A percentile compares a stretch with the other conserved stretches of the same genome.
Conservation (phyloP, 2,113 vertebrate genomes). For the Spea bombifrons region DNA sequence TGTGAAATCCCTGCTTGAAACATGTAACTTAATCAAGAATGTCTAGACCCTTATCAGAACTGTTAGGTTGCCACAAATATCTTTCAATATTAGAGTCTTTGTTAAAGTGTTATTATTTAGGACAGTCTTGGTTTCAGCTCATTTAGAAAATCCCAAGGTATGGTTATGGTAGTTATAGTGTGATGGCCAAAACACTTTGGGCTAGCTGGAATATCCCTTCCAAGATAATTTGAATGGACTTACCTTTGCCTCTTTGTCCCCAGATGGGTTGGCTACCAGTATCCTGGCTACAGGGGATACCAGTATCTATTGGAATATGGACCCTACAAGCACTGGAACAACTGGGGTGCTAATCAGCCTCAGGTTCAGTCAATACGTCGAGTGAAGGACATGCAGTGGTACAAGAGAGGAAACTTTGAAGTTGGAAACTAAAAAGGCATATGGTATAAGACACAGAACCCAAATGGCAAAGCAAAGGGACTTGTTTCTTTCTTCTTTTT, state of each 20-base stretch:
- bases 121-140: no score
- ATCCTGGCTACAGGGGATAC: slow-evolving; percentile 77
- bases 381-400: slow-evolving; percentile 77
- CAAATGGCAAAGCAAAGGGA: slow-evolving; percentile 32
- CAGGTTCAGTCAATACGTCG: slow-evolving; percentile 79
- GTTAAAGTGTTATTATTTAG: no score
- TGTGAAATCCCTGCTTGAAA: no score
- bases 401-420: slow-evolving; percentile 73
- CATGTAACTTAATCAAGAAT: no score
- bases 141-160: no score
- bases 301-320: slow-evolving; percentile 75
- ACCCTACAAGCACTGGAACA: slow-evolving; percentile 75
- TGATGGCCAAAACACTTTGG: no score
- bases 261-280: slow-evolving; percentile 81
- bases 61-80: no score
- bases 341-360: slow-evolving; percentile 75
- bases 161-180: no score
- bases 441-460: slow-evolving; percentile 19
- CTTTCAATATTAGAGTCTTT: no score
- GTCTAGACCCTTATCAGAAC: no score
- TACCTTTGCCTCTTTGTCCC: background rate
- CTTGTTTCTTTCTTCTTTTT: slow-evolving; percentile 39
- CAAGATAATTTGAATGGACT: background rate
- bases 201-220: no score
- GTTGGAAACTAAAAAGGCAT: slow-evolving; percentile 55